Evolutionary conservation across 2,888 invertebrate genomes (phyloP).

Genomic region (Hypselothyrea guttata): DNA sequence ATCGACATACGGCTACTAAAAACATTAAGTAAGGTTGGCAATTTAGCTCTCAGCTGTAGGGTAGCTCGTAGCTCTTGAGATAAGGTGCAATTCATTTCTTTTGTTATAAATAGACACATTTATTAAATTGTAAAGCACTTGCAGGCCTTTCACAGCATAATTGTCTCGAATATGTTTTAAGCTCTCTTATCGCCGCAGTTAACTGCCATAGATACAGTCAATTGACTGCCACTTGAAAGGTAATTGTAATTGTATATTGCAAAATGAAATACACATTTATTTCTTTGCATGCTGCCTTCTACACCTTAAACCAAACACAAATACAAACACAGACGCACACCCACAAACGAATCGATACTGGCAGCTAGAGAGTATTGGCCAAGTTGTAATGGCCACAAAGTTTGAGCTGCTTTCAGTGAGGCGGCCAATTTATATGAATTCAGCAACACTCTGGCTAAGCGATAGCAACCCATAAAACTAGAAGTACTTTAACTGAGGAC

Average conservation of each 20-base stretch:
- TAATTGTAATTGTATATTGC: background rate
- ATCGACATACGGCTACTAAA: conserved; percentile 46
- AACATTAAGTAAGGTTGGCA: conserved; percentile 18
- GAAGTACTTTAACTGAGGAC: conserved; percentile 47
- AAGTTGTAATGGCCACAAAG: conserved; percentile 45
- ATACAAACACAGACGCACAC: too few relatives aligned
- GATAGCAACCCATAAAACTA: conserved; percentile 49
- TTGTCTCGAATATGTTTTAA: conserved; percentile 19
- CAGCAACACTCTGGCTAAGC: conserved; percentile 41
- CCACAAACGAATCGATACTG: conserved; percentile 13
- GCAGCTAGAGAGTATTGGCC: conserved; percentile 9
- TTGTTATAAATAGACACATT: conserved; percentile 58
- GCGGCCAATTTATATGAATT: conserved; percentile 63
- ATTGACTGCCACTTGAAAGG: too few relatives aligned
- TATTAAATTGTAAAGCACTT: conserved; percentile 32
- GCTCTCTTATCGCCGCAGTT: background rate
- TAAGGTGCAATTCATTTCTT: conserved; percentile 47
- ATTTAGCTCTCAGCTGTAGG: conserved; percentile 25
- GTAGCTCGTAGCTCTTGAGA: conserved; percentile 10
- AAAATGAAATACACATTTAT: conserved; percentile 5
- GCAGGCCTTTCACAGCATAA: conserved; percentile 4
- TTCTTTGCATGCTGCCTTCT: background rate
- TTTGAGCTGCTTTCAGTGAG: conserved; percentile 27
- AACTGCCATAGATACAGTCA: too few relatives aligned
- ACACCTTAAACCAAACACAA: background rate